phyloP scores from a whole-genome alignment of 2,797 vertebrate genomes.

The Channa striata region DNA sequence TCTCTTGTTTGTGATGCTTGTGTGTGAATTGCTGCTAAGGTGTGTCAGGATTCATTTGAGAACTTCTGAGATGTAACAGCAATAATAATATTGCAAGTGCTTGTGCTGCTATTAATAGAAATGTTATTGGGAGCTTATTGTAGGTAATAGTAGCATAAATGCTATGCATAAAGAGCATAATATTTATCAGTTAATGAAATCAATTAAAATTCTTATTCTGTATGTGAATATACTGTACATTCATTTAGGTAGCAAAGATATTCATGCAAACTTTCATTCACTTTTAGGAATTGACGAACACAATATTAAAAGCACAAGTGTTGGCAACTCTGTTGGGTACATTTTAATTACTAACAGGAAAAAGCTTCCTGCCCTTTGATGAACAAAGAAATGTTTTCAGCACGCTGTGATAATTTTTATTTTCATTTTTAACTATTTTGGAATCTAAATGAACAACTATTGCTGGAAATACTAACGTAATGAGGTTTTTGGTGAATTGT shows the following conservation, averaged over 20 bases:
- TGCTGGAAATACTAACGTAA: conserved; percentile 3
- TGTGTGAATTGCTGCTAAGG: conserved; percentile 1
- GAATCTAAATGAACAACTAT: not conserved
- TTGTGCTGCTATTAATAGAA: not conserved
- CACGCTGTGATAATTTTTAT: not conserved
- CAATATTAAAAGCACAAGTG: not conserved
- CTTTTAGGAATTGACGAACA: not conserved
- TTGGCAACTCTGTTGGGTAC: not conserved
- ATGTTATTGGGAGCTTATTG: too few relatives aligned
- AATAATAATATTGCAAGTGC: not conserved
- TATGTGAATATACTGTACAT: too few relatives aligned
- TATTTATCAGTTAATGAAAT: not conserved
- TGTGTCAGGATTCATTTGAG: not conserved
- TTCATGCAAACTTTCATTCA: not conserved
- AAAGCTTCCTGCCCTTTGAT: not conserved
- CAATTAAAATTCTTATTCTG: not conserved
- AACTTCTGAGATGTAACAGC: not conserved
- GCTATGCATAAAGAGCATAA: not conserved
- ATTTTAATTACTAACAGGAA: not conserved
- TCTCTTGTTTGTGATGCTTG: not conserved
- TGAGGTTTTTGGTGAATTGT: conserved; percentile 29
- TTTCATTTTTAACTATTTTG: too few relatives aligned
- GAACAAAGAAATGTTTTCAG: not conserved
- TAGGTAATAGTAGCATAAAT: not conserved
- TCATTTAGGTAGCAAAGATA: too few relatives aligned